Base-by-base conservation (phyloP, 2,888 invertebrate species). In the Junonia oenone region DNA sequence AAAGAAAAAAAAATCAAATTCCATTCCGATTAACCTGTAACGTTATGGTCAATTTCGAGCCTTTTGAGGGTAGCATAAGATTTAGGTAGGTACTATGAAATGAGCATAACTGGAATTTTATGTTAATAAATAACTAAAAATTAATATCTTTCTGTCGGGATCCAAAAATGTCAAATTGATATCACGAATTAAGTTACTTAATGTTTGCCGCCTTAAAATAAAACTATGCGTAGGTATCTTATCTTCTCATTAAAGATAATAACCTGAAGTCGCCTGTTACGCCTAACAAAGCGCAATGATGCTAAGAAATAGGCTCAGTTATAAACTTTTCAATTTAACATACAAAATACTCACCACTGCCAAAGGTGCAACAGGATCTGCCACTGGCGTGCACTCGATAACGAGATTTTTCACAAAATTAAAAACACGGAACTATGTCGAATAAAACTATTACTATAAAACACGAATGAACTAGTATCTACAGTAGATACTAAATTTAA, bases 321-420 rank as follows among this genome's bases (percentile, higher is more conserved):
- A 45, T 49, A 50, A 47, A 50, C 17, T 40, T 56, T 57, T 52
- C 47, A 53, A 48, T 69, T 50, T 33, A 37, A 45, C 27, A 13
- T 19, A 13, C 19, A 74, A 78, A 74, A 76, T 73, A 82, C 87
- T 84, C 71, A 88, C 88, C 83, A 78, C 78, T 80, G 76, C 70
- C 78, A 75, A 78, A 85, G 80, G 77, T 84, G 83, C 83, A 85
- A 84, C 86, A 84, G 87, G 86, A 87, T 81, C 76, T 68, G 69
- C 71, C 58, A 52, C 71, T 77, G 72, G 69, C 73, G 73, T 78
- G 76, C 83, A 83, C 82, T 76, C 75, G 71, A 71, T 72, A 72
- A 72, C 70, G 74, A 74, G 78, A 76, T 77, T 85, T 84, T 84
- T 75, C 83, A 86, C 84, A 77, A 85, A 85, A 69, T 76, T 37